These are phyloP conservation scores for Tokudaia muenninki DNA, from an alignment of 2,797 vertebrate genomes.

Conservation along the genomic window DNA sequence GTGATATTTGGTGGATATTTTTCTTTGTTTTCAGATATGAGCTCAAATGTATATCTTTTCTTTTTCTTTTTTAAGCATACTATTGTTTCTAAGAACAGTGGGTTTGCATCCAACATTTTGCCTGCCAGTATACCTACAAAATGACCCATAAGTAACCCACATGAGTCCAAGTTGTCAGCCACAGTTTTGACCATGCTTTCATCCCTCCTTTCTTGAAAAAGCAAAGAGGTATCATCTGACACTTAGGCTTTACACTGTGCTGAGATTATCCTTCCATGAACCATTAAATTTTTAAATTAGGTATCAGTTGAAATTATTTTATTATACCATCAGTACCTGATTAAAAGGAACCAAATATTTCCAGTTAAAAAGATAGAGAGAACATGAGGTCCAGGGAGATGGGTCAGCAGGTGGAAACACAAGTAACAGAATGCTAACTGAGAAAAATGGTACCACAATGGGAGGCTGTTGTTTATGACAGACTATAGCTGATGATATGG, in stretches of 20 bases:
- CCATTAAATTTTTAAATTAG: constrained; percentile 80
- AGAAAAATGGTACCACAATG: background rate
- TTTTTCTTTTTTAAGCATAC: constrained; percentile 52
- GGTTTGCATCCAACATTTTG: constrained; percentile 64
- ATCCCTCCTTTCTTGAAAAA: constrained; percentile 60
- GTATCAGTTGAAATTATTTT: constrained; percentile 83
- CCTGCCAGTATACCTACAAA: constrained; percentile 70
- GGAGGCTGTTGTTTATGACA: background rate
- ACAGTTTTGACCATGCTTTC: constrained; percentile 69
- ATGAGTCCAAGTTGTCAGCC: constrained; percentile 58
- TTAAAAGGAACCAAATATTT: constrained; percentile 84
- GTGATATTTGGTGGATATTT: constrained; percentile 84
- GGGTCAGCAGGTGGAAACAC: background rate
- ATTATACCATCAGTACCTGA: constrained; percentile 79
- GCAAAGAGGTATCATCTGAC: constrained; percentile 49
- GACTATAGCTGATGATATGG: background rate
- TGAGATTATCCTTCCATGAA: constrained; percentile 73
- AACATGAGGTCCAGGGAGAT: background rate
- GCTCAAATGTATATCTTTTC: constrained; percentile 58
- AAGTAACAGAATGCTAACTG: background rate
- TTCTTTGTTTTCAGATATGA: constrained; percentile 74
- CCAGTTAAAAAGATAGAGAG: constrained; percentile 35
- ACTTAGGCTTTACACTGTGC: constrained; percentile 64
- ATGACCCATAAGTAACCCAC: constrained; percentile 48
- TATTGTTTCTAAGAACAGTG: constrained; percentile 56